Conservation (phyloP, 2,888 invertebrate species). For the Himalopsyche tibetana region DNA sequence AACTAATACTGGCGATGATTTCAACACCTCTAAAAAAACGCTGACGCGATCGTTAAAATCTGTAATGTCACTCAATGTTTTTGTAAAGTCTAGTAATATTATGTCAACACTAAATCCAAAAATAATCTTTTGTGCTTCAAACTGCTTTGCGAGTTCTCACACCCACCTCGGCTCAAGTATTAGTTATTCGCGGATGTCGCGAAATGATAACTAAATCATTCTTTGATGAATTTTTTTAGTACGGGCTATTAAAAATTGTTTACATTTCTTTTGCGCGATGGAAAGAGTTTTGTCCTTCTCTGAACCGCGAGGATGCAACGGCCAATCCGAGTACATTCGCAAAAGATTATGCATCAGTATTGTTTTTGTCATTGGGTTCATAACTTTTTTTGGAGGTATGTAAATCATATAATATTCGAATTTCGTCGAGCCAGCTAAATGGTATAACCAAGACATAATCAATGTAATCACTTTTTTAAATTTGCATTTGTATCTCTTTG, state of each 20-base stretch:
- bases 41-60: neutral
- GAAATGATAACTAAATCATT: conserved; percentile 8
- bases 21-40: neutral
- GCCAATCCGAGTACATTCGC: conserved; percentile 71
- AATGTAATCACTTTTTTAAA: neutral
- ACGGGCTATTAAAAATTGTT: neutral
- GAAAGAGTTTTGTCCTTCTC: conserved; percentile 67
- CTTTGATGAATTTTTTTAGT: neutral
- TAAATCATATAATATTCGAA: neutral
- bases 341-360: conserved; percentile 71
- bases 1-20: too few relatives aligned
- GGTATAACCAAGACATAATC: too few relatives aligned
- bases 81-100: neutral
- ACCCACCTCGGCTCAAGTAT: neutral
- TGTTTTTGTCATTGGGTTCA: conserved; percentile 71
- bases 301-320: conserved; percentile 68
- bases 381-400: conserved; percentile 74
- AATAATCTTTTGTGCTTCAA: neutral
- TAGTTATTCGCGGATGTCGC: neutral
- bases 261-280: conserved; percentile 50
- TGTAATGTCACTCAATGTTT: neutral
- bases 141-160: conserved; percentile 4
- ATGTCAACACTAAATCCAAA: conserved; percentile 13
- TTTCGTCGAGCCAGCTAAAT: too few relatives aligned
- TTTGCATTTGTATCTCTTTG: neutral